phyloP scores from a whole-genome alignment of 2,888 invertebrate species.

The Cryptocheilus praepositus region DNA sequence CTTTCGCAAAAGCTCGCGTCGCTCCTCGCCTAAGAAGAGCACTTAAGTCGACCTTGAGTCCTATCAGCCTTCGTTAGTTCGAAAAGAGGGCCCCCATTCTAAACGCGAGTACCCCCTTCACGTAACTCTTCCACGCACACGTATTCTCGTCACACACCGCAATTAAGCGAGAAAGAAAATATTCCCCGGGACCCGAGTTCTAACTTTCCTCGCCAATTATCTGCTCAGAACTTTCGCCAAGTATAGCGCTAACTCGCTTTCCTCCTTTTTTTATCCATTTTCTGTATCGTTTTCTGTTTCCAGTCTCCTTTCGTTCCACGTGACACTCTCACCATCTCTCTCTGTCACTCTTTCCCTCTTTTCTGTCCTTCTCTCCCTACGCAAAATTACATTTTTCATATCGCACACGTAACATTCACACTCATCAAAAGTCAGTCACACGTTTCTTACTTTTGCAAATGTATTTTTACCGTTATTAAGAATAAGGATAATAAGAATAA shows the following conservation, averaged over 20 bases:
- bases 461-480: too few relatives aligned
- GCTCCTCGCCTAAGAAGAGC: constrained; percentile 6
- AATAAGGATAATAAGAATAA: too few relatives aligned
- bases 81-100: constrained; percentile 5
- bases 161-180: constrained; percentile 7
- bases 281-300: neutral
- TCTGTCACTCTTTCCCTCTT: constrained; percentile 9
- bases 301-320: neutral
- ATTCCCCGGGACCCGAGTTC: constrained; percentile 5
- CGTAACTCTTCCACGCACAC: constrained; percentile 1
- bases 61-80: constrained; percentile 13
- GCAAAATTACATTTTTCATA: constrained; percentile 3
- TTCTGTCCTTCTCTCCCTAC: neutral
- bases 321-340: neutral
- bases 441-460: too few relatives aligned
- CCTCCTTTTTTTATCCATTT: constrained; percentile 13
- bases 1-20: constrained; percentile 6
- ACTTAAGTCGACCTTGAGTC: constrained; percentile 9
- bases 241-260: neutral
- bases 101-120: constrained; percentile 6
- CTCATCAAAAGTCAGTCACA: neutral
- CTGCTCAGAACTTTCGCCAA: constrained; percentile 58
- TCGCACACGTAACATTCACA: neutral
- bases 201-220: constrained; percentile 49
- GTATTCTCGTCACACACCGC: neutral